phyloP scores from a whole-genome alignment of 2,797 vertebrate genomes.

The Trachops cirrhosus region DNA sequence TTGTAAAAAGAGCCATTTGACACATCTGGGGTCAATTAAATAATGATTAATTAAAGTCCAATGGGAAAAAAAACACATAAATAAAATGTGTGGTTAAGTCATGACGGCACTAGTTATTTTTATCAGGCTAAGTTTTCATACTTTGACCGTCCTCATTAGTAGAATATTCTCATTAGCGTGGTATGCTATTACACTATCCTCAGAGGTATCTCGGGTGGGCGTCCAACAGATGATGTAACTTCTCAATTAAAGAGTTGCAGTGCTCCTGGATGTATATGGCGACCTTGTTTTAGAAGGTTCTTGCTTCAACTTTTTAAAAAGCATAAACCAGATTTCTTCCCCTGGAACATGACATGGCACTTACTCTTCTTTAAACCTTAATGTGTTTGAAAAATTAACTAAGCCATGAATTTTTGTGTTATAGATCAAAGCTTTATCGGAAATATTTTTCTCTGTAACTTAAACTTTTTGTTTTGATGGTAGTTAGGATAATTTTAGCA shows the following conservation, averaged over 20 bases:
- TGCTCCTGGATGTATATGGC: neutral
- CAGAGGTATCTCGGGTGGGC: neutral
- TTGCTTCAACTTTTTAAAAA: neutral
- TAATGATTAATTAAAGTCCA: conserved; percentile 40
- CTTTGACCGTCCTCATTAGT: conserved; percentile 35
- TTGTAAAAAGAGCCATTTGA: conserved; percentile 29
- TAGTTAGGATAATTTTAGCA: conserved; percentile 20
- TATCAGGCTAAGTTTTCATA: conserved; percentile 33
- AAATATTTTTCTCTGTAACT: conserved; percentile 11
- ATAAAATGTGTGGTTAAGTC: conserved; percentile 41
- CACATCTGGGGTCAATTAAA: conserved; percentile 53
- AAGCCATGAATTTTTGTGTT: neutral
- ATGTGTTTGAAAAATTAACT: neutral
- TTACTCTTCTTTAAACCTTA: neutral
- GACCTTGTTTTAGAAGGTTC: neutral
- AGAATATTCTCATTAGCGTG: conserved; percentile 62
- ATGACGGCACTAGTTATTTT: conserved; percentile 39
- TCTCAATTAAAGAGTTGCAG: neutral
- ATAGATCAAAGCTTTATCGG: neutral
- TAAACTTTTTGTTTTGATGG: conserved; percentile 38
- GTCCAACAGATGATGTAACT: conserved; percentile 32
- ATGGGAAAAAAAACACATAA: neutral
- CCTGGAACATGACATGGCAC: neutral
- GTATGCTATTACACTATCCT: conserved; percentile 47
- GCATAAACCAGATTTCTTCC: neutral